These are phyloP conservation scores for Diarsia rubi DNA, from an alignment of 2,888 invertebrate species.

Conservation along the genomic window DNA sequence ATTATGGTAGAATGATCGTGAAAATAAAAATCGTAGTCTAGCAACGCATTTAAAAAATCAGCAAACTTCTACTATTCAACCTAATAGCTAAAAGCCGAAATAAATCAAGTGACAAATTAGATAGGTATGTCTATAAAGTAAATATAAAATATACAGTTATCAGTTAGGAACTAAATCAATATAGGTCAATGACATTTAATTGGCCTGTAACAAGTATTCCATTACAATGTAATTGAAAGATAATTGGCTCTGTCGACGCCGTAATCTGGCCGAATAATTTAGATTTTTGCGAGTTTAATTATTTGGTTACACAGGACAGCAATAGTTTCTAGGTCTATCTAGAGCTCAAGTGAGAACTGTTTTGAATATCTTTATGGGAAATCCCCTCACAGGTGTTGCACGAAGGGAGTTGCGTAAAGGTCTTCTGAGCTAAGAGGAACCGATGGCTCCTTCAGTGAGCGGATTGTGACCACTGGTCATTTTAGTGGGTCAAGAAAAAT, in stretches of 20 bases:
- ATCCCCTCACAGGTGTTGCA: not conserved
- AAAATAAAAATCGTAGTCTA: not conserved
- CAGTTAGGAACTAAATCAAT: not conserved
- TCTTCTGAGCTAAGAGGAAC: too few relatives aligned
- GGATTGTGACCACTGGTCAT: not conserved
- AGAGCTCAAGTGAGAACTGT: not conserved
- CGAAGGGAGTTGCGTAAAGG: not conserved
- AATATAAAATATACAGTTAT: too few relatives aligned
- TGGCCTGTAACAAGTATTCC: slow-evolving; percentile 24
- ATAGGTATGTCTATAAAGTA: not conserved
- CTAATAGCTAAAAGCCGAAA: not conserved
- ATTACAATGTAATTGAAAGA: slow-evolving; percentile 7
- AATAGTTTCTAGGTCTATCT: not conserved
- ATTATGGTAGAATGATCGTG: not conserved
- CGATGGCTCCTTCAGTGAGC: too few relatives aligned
- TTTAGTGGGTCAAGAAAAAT: not conserved
- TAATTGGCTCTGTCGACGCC: not conserved
- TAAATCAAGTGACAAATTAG: not conserved
- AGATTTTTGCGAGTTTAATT: not conserved
- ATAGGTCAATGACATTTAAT: slow-evolving; percentile 51
- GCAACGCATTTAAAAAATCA: not conserved
- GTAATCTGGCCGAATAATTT: not conserved
- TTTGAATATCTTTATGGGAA: not conserved
- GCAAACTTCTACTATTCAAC: not conserved
- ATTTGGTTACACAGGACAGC: not conserved